Evolutionary conservation across 1,140 invertebrate genomes (phyloP), one percentile per base, ranked within the genome.

Genomic region (Tetramorium alpestre): DNA sequence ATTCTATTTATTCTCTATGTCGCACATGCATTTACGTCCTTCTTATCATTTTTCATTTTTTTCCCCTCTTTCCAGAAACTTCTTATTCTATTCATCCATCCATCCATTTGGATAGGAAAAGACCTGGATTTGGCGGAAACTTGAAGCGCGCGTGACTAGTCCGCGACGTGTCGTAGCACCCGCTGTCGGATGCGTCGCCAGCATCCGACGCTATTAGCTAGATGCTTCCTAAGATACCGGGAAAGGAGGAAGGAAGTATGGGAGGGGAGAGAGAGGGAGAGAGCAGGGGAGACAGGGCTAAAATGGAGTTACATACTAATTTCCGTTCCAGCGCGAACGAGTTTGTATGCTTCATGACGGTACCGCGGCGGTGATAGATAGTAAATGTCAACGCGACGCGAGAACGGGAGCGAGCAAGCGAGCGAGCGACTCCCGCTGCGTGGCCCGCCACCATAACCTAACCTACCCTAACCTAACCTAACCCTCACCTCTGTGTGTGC

Each of bases 291-390:
- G 3, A 60, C 44, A 18, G 47, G 73, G 64, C 54, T 67, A 81
- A 85, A 88, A 88, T 69, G 33, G 78, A 90, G 85, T 90, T 87
- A 84, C 87, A 80, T 88, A 70, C 87, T 90, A 91, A 92, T 92
- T 92, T 92, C 88, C 90, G 90, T 41, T 88, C 54, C 67, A 81
- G 80, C 62, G 85, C 44, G 58, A 90, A 85, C 70, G 90, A 90
- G 87, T 87, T 92, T 91, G 87, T 88, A 51, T 85, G 73, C 76
- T 89, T 90, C 86, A 89, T 67, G 86, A 78, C 54, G 78, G 49
- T 87, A 64, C 85, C 86, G 62, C 86, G 58, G 58, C 44, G 85
- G 60, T 88, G 92, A 92, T 92, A 91, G 91, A 91, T 89, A 91
- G 85, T 91, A 88, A 91, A 90, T 80, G 90, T 91, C 91, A 89